Evolutionary conservation across 2,113 vertebrate species (phyloP).

Genomic region (Leiothrix lutea): DNA sequence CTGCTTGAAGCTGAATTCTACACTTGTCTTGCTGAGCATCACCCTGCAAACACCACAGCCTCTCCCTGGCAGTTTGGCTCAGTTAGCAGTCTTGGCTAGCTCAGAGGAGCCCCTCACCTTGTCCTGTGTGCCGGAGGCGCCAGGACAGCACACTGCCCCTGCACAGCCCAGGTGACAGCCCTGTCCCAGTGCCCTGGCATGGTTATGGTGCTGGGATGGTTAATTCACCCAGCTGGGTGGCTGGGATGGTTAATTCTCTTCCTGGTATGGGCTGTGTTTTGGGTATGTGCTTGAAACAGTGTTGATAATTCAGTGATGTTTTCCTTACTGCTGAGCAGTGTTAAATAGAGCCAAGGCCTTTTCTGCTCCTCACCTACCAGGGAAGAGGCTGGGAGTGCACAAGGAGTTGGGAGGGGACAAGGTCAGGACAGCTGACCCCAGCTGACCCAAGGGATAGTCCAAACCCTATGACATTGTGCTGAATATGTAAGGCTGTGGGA

Average conservation of each 20-base stretch:
- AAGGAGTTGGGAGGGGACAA: background rate
- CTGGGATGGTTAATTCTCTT: no score
- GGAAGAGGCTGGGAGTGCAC: background rate
- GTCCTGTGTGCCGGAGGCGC: background rate
- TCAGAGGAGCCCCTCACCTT: background rate
- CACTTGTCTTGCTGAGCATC: background rate
- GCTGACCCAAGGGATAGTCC: background rate
- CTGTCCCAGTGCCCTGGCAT: rapidly evolving
- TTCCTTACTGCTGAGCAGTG: no score
- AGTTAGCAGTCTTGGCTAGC: background rate
- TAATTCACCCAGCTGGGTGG: no score
- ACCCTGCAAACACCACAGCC: background rate
- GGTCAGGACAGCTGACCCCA: background rate
- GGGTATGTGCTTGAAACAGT: no score
- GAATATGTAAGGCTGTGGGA: background rate
- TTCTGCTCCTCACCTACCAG: background rate
- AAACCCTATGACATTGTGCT: background rate
- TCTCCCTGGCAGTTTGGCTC: background rate
- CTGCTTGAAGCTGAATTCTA: background rate
- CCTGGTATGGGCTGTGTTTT: background rate
- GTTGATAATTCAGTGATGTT: no score
- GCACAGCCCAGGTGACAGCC: rapidly evolving
- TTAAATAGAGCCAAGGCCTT: background rate
- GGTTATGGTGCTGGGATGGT: background rate
- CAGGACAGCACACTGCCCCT: rapidly evolving